phyloP scores from a whole-genome alignment of 2,113 vertebrate genomes.

The Paraplagusia blochii region DNA sequence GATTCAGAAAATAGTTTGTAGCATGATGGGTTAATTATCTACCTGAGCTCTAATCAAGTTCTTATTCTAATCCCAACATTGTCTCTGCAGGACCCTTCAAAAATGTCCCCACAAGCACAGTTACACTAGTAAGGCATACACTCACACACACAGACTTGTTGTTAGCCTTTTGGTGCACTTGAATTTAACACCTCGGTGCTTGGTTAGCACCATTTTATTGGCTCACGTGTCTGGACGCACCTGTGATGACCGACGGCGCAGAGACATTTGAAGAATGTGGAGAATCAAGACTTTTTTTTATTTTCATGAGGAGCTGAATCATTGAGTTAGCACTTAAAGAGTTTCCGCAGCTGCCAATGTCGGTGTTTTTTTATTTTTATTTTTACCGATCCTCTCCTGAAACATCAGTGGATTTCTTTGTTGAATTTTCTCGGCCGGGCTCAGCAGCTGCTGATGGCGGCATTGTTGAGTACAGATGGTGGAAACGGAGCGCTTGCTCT shows the following conservation, averaged over 20 bases:
- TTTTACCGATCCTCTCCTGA: constrained; percentile 37
- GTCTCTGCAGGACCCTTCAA: no score
- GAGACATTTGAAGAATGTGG: constrained; percentile 37
- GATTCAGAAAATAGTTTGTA: no score
- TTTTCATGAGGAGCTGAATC: constrained; percentile 31
- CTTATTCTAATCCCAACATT: no score
- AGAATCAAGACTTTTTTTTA: constrained; percentile 22
- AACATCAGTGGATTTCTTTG: constrained; percentile 32
- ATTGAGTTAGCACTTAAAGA: constrained; percentile 35
- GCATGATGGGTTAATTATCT: no score
- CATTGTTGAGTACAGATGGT: constrained; percentile 76
- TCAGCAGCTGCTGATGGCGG: constrained; percentile 64
- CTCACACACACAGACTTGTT: constrained; percentile 10
- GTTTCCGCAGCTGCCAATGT: constrained; percentile 53
- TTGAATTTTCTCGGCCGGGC: constrained; percentile 38
- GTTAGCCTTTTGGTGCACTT: constrained; percentile 1
- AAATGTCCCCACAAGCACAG: no score
- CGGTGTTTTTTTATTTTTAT: constrained; percentile 34
- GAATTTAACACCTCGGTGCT: constrained; percentile 9
- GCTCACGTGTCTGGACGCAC: constrained; percentile 10
- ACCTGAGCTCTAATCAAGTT: no score
- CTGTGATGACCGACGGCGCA: constrained; percentile 11
- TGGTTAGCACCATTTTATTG: constrained; percentile 19
- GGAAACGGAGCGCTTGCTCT: constrained; percentile 67
- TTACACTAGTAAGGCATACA: background rate